Percentiles rank a stretch among this genome's conserved stretches.
Conservation (phyloP, 2,113 vertebrate genomes). For the Cebidichthys violaceus region DNA sequence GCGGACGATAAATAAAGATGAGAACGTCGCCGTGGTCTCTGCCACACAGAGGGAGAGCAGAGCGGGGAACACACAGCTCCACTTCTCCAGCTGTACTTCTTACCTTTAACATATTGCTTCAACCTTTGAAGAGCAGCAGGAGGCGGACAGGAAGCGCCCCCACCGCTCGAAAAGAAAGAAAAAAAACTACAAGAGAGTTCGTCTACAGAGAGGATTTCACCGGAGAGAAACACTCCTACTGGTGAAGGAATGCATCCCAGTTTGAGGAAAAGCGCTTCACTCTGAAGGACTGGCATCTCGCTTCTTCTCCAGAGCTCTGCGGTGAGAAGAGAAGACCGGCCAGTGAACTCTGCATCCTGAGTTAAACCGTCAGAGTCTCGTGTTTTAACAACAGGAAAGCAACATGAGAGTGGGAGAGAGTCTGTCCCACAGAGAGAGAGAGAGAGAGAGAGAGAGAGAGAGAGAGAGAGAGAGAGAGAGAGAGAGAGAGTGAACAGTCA, state of each 20-base stretch:
- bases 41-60: slow-evolving; percentile 47
- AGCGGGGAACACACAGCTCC: slow-evolving; percentile 18
- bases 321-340: slow-evolving; percentile 16
- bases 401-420: slow-evolving; percentile 44
- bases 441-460: slow-evolving; percentile 24
- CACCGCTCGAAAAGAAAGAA: slow-evolving; percentile 4
- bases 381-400: slow-evolving; percentile 66
- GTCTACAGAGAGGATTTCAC: slow-evolving; percentile 31
- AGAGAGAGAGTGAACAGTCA: slow-evolving; percentile 67
- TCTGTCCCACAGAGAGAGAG: slow-evolving; percentile 32
- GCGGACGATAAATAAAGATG: slow-evolving; percentile 40
- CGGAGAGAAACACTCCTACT: slow-evolving; percentile 15
- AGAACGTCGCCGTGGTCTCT: slow-evolving; percentile 22
- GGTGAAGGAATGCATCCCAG: slow-evolving; percentile 10
- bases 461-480: slow-evolving; percentile 30
- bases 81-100: slow-evolving; percentile 64
- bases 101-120: slow-evolving; percentile 45
- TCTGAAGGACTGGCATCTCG: slow-evolving; percentile 16
- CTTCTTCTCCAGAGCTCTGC: background rate
- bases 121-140: slow-evolving; percentile 61
- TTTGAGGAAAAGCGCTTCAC: slow-evolving; percentile 1
- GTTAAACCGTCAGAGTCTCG: slow-evolving; percentile 48
- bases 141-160: slow-evolving; percentile 36
- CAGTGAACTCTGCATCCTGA: slow-evolving; percentile 53
- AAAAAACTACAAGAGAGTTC: slow-evolving; percentile 18